Evolutionary conservation across 2,113 vertebrate genomes (phyloP).

Genomic region (Pseudopodoces humilis): DNA sequence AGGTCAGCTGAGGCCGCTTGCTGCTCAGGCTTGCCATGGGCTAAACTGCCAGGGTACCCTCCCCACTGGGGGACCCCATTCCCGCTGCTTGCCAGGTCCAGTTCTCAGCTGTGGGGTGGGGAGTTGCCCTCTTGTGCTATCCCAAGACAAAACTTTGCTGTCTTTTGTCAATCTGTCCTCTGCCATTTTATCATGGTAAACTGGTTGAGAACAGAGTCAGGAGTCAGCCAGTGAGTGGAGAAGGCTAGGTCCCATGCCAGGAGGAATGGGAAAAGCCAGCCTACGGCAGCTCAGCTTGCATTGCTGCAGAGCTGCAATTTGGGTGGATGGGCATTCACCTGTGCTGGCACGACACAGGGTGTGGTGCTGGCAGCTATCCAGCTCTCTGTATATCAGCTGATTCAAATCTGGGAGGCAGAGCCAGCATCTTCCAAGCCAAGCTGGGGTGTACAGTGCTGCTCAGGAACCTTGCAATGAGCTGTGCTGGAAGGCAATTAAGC

Average conservation of each 20-base stretch:
- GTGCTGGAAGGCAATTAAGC: accelerated
- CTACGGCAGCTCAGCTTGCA: accelerated
- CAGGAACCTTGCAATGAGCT: neutral
- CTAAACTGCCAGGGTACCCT: neutral
- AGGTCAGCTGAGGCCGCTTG: neutral
- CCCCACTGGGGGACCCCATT: neutral
- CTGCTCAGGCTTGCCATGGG: neutral
- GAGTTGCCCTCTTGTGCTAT: neutral
- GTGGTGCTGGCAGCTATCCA: neutral
- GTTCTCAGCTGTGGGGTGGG: neutral
- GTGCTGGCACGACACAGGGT: neutral
- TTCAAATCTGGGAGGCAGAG: neutral
- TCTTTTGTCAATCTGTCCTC: neutral
- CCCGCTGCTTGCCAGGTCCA: neutral
- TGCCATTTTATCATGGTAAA: neutral
- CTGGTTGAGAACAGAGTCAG: neutral
- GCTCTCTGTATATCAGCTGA: neutral
- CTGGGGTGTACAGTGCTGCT: accelerated
- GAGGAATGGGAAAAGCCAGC: neutral
- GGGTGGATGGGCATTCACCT: neutral
- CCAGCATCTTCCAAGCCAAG: accelerated
- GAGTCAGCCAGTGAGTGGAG: neutral
- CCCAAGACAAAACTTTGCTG: neutral
- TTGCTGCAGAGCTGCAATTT: neutral
- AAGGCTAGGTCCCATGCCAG: neutral